Evolutionary conservation across 2,113 vertebrate genomes (phyloP).

Genomic region (Scomber colias): DNA sequence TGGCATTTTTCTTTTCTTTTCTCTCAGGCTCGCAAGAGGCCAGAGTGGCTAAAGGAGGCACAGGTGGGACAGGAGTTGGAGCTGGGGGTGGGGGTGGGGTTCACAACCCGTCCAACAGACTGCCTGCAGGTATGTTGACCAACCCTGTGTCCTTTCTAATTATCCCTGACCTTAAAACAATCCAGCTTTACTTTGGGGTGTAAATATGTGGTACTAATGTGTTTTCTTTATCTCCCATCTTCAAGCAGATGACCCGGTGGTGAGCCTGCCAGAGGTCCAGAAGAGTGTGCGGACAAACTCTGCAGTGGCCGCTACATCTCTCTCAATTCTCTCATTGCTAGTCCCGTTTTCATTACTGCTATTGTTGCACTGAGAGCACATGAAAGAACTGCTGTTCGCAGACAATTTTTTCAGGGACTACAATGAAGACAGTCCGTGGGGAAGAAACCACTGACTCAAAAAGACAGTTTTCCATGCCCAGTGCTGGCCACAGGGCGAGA

Average conservation of each 20-base stretch:
- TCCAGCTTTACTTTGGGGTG: neutral
- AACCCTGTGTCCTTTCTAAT: conserved; percentile 42
- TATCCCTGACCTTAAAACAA: conserved; percentile 45
- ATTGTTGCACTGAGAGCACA: conserved; percentile 77
- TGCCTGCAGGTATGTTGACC: conserved; percentile 83
- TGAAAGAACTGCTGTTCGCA: conserved; percentile 58
- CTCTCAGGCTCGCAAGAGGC: conserved; percentile 84
- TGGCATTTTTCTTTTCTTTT: conserved; percentile 18
- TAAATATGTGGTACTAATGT: conserved; percentile 35
- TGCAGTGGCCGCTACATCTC: conserved; percentile 61
- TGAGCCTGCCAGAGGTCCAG: conserved; percentile 84
- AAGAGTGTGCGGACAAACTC: conserved; percentile 87
- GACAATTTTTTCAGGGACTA: conserved; percentile 66
- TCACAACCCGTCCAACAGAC: conserved; percentile 84
- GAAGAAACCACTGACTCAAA: conserved; percentile 74
- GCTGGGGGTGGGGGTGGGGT: conserved; percentile 71
- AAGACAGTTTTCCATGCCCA: conserved; percentile 70
- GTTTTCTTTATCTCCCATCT: conserved; percentile 41
- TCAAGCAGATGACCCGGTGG: conserved; percentile 87
- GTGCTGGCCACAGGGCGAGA: conserved; percentile 82
- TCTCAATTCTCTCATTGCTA: conserved; percentile 79
- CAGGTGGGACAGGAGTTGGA: conserved; percentile 64
- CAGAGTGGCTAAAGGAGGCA: conserved; percentile 76
- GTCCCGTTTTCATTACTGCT: conserved; percentile 84
- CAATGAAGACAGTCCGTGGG: conserved; percentile 77